phyloP scores from a whole-genome alignment of 2,113 vertebrate genomes.

The Phrynosoma platyrhinos region DNA sequence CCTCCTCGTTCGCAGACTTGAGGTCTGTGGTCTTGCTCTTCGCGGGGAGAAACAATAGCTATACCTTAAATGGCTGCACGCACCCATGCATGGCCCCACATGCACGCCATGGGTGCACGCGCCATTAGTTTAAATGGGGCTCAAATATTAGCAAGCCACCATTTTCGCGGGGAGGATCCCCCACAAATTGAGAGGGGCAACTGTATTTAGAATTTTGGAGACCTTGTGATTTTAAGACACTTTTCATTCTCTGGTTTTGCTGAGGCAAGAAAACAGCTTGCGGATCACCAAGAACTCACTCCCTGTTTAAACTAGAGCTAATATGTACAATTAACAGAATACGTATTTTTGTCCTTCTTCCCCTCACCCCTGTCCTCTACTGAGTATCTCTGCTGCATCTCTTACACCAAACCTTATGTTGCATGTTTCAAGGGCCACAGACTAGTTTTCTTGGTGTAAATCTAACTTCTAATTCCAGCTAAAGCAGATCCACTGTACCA shows the following conservation, averaged over 20 bases:
- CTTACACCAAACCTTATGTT: neutral
- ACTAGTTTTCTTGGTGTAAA: neutral
- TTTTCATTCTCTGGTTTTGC: too few species aligned
- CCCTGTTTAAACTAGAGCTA: neutral
- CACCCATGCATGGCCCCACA: too few species aligned
- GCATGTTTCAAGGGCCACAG: neutral
- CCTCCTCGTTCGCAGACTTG: too few species aligned
- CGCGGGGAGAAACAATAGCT: too few species aligned
- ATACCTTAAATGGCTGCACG: too few species aligned
- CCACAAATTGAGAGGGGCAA: too few species aligned
- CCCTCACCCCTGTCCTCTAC: neutral
- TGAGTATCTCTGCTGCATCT: neutral
- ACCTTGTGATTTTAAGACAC: neutral
- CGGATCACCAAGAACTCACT: neutral
- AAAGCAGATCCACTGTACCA: neutral
- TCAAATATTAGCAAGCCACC: too few species aligned
- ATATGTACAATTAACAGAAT: neutral
- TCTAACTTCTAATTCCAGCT: neutral
- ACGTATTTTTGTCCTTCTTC: neutral
- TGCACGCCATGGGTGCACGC: too few species aligned
- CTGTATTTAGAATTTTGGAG: neutral
- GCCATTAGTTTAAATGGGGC: too few species aligned
- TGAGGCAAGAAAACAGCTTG: neutral
- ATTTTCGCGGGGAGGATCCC: too few species aligned
- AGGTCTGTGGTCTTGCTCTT: too few species aligned